phyloP scores from a whole-genome alignment of 2,797 vertebrate species.

The Oreortyx pictus region DNA sequence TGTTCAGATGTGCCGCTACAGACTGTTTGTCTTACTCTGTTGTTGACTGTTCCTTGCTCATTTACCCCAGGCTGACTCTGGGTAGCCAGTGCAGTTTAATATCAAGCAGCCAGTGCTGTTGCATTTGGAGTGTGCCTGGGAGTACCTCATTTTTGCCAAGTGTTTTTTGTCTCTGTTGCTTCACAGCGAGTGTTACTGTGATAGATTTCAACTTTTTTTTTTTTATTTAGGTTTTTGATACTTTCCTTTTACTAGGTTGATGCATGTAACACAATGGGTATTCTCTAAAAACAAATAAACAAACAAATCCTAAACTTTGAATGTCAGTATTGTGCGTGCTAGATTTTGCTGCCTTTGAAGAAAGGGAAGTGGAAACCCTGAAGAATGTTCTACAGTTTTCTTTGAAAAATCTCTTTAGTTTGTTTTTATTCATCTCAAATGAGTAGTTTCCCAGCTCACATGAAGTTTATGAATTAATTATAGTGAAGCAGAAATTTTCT shows the following conservation, averaged over 20 bases:
- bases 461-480: constrained; percentile 66
- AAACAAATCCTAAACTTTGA: not conserved
- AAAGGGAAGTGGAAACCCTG: constrained; percentile 42
- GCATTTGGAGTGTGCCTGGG: not conserved
- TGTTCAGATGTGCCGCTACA: not conserved
- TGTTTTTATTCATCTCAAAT: constrained; percentile 67
- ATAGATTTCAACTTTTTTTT: not conserved
- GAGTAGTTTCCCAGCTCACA: constrained; percentile 54
- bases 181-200: not conserved
- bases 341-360: constrained; percentile 32
- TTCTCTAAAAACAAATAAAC: not conserved
- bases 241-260: not conserved
- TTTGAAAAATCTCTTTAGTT: constrained; percentile 62
- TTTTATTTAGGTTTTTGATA: not conserved
- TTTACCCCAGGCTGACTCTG: not conserved
- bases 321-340: not conserved
- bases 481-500: constrained; percentile 48
- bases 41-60: not conserved
- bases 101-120: not conserved
- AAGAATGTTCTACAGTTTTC: constrained; percentile 46
- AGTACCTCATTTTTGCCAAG: not conserved
- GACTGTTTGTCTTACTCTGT: not conserved
- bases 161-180: not conserved
- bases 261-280: not conserved
- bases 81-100: not conserved